phyloP scores from a whole-genome alignment of 1,140 invertebrate species.

The Cephus cinctus region DNA sequence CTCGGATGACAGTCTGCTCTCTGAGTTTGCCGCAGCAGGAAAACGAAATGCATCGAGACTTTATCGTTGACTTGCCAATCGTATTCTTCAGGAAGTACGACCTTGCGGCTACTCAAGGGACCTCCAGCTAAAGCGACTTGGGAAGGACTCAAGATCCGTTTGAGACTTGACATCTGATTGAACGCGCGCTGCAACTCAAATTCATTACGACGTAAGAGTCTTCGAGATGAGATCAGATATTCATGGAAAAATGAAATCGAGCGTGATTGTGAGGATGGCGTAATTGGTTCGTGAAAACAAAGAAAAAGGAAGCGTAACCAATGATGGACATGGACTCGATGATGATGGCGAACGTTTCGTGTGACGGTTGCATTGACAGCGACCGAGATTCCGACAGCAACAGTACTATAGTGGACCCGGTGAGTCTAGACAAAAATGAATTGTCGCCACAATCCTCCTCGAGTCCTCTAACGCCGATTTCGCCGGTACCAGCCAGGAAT shows the following conservation, averaged over 20 bases:
- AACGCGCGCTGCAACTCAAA: not conserved
- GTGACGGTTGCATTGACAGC: slow-evolving; percentile 50
- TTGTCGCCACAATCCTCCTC: slow-evolving; percentile 34
- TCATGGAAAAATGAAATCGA: not conserved
- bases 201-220: not conserved
- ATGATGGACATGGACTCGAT: slow-evolving; percentile 23
- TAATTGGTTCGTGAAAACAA: not conserved
- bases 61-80: no score
- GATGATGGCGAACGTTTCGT: slow-evolving; percentile 44
- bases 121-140: no score
- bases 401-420: slow-evolving; percentile 53
- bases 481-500: slow-evolving; percentile 19
- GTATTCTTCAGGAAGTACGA: no score
- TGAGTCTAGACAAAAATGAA: slow-evolving; percentile 48
- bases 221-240: not conserved
- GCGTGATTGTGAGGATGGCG: not conserved
- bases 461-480: slow-evolving; percentile 24
- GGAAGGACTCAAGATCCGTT: no score
- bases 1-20: slow-evolving; percentile 37
- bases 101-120: no score
- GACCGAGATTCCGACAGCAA: slow-evolving; percentile 52
- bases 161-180: not conserved
- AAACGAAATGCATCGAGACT: no score
- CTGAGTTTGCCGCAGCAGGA: no score
- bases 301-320: no score